Conservation (phyloP, 2,113 vertebrate species). For the Pantherophis guttatus region DNA sequence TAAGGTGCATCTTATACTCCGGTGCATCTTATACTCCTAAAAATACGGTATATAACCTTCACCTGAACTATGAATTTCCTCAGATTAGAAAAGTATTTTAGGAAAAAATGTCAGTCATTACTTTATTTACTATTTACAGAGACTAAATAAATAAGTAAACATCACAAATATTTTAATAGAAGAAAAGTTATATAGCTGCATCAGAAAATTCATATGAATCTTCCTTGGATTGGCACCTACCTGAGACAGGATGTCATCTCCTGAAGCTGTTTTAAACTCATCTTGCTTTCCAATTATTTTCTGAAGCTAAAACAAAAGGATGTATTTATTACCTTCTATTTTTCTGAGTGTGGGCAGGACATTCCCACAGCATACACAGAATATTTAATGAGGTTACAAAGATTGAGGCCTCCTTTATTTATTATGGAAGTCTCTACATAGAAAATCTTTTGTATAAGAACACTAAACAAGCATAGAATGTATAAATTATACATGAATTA, state of each 20-base stretch:
- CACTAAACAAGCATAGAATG: background rate
- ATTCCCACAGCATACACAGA: background rate
- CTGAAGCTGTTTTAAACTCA: constrained; percentile 57
- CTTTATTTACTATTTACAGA: background rate
- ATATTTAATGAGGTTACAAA: background rate
- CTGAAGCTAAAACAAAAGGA: constrained; percentile 80
- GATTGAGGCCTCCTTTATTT: background rate
- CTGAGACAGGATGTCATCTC: constrained; percentile 39
- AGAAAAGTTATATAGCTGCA: background rate
- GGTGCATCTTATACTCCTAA: too few species aligned
- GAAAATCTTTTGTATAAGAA: background rate
- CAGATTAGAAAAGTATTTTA: background rate
- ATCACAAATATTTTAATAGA: background rate
- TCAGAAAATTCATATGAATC: background rate
- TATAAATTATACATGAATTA: background rate
- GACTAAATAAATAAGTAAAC: background rate
- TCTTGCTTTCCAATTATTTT: constrained; percentile 88
- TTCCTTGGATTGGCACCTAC: constrained; percentile 50
- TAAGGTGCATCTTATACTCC: too few species aligned
- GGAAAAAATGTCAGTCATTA: background rate
- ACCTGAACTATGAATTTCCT: background rate
- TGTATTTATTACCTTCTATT: background rate
- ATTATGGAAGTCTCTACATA: background rate
- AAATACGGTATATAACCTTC: background rate
- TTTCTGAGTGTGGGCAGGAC: background rate